These are phyloP conservation scores for Notocelia uddmanniana DNA, from an alignment of 2,888 invertebrate genomes.

Conservation along the genomic window DNA sequence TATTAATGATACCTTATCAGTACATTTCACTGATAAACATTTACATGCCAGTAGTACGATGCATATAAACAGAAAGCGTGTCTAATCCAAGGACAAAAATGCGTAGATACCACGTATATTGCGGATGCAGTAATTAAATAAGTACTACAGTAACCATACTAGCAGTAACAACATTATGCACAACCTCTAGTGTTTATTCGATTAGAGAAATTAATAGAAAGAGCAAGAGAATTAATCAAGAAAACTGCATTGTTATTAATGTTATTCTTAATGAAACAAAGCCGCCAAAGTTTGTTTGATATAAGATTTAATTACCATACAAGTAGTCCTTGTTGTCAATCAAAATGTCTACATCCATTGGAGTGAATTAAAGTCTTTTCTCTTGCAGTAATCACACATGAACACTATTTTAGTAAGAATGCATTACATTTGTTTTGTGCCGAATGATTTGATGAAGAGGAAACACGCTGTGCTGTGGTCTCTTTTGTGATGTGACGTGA, in stretches of 20 bases:
- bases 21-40: conserved; percentile 23
- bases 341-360: conserved; percentile 82
- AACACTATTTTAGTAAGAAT: not conserved
- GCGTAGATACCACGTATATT: conserved; percentile 8
- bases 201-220: not conserved
- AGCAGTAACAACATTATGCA: not conserved
- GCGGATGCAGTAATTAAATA: conserved; percentile 46
- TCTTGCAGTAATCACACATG: conserved; percentile 28
- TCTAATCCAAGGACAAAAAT: conserved; percentile 61
- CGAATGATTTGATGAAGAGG: not conserved
- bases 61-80: conserved; percentile 58
- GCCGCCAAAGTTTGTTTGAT: conserved; percentile 53
- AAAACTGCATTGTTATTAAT: conserved; percentile 60
- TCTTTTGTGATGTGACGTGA: not conserved
- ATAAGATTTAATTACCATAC: conserved; percentile 66
- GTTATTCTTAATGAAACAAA: conserved; percentile 49
- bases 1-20: conserved; percentile 19
- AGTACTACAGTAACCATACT: not conserved
- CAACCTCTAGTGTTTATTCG: not conserved
- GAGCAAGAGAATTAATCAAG: not conserved
- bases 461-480: not conserved
- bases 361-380: conserved; percentile 21
- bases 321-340: conserved; percentile 72
- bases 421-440: not conserved
- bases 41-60: not conserved